phyloP scores from a whole-genome alignment of 2,888 invertebrate genomes.

The Hirtodrosophila confusa region DNA sequence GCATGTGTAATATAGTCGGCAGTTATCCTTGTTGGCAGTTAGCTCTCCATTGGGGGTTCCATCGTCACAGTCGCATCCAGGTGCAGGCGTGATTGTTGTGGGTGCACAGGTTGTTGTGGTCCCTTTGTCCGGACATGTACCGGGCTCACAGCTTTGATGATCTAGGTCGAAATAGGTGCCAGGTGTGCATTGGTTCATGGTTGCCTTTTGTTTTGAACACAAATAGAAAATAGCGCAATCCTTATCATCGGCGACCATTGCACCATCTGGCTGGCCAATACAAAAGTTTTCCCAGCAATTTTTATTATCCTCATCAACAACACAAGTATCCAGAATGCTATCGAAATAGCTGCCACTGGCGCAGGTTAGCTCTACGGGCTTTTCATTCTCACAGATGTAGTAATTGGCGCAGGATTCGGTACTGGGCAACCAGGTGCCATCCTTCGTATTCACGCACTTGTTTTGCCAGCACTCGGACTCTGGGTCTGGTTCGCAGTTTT shows the following conservation, averaged over 20 bases:
- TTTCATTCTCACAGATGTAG: conserved; percentile 55
- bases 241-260: conserved; percentile 21
- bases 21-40: conserved; percentile 53
- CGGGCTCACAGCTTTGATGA: conserved; percentile 45
- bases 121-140: conserved; percentile 53
- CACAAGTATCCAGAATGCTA: conserved; percentile 25
- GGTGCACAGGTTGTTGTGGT: conserved; percentile 8
- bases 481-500: conserved; percentile 65
- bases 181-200: conserved; percentile 31
- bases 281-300: conserved; percentile 69
- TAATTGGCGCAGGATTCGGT: conserved; percentile 56
- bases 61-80: conserved; percentile 54
- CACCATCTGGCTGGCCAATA: conserved; percentile 49
- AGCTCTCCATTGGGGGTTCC: conserved; percentile 59
- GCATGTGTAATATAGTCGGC: conserved; percentile 68
- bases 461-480: conserved; percentile 69
- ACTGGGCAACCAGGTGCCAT: conserved; percentile 44
- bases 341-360: conserved; percentile 61
- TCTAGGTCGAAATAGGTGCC: conserved; percentile 53
- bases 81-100: conserved; percentile 12
- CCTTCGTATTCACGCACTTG: conserved; percentile 49
- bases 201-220: conserved; percentile 41
- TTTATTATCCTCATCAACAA: conserved; percentile 34
- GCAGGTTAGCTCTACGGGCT: conserved; percentile 54
- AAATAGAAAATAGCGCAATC: conserved; percentile 58